A percentile compares a stretch with the other conserved stretches of the same genome.
Conservation (phyloP, 2,113 vertebrate genomes). For the Heterochromis multidens region DNA sequence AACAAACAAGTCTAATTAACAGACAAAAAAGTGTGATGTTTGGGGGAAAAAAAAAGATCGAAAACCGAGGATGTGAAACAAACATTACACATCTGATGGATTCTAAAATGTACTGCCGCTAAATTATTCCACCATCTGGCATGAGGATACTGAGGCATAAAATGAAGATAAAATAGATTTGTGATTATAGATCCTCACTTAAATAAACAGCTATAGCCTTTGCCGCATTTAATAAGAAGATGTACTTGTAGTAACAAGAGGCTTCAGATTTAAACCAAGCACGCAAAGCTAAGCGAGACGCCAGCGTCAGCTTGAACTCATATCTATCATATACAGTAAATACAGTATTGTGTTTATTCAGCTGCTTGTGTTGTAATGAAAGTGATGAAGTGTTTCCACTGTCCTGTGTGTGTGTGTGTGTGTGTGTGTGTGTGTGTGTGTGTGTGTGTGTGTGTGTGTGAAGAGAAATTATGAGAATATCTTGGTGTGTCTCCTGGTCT, state of each 20-base stretch:
- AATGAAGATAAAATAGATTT: neutral
- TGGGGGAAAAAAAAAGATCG: neutral
- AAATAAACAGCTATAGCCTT: neutral
- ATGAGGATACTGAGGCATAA: neutral
- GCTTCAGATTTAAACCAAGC: neutral
- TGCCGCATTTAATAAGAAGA: neutral
- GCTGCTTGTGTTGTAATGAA: neutral
- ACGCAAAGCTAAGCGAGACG: neutral
- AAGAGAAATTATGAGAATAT: neutral
- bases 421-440: neutral
- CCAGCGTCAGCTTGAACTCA: neutral
- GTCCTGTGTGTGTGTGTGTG: neutral
- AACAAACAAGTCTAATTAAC: constrained; percentile 2
- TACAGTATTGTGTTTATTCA: neutral
- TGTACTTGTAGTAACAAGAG: neutral
- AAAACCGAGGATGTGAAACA: neutral
- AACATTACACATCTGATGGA: neutral
- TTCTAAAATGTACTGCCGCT: neutral
- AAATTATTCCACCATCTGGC: neutral
- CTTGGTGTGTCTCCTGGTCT: neutral
- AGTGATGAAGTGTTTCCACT: neutral
- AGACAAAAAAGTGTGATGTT: neutral
- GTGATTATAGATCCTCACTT: neutral
- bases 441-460: neutral
- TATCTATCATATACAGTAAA: neutral